Conservation (phyloP, 2,113 vertebrate genomes). For the Notiomystis cincta region DNA sequence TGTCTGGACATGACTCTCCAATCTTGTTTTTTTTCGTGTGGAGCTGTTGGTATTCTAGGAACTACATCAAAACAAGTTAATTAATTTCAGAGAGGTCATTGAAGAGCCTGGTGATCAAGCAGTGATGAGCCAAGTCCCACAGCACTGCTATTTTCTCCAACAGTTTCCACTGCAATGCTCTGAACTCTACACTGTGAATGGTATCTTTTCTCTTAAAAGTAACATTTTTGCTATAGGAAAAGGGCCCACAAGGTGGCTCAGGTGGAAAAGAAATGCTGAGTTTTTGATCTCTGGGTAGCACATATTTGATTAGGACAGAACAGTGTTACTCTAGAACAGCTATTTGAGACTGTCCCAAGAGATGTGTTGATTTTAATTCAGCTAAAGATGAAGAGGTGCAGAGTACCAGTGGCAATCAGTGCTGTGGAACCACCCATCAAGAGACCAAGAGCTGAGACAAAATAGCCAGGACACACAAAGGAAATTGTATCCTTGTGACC, state of each 20-base stretch:
- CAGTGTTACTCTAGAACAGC: neutral
- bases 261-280: slow-evolving; percentile 31
- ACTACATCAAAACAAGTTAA: neutral
- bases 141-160: neutral
- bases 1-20: neutral
- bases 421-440: neutral
- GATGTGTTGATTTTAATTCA: neutral
- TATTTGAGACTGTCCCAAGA: neutral
- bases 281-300: neutral
- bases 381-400: neutral
- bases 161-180: neutral
- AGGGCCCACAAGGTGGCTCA: slow-evolving; percentile 50
- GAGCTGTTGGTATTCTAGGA: neutral
- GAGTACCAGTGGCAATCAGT: neutral
- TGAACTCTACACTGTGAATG: neutral
- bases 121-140: neutral
- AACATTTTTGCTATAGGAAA: neutral
- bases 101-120: neutral
- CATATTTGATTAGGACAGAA: neutral
- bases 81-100: neutral
- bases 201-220: neutral
- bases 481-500: neutral
- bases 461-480: neutral
- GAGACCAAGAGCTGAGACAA: neutral
- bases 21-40: neutral